phyloP scores from a whole-genome alignment of 2,113 vertebrate genomes.

The Ardeotis arabs region DNA sequence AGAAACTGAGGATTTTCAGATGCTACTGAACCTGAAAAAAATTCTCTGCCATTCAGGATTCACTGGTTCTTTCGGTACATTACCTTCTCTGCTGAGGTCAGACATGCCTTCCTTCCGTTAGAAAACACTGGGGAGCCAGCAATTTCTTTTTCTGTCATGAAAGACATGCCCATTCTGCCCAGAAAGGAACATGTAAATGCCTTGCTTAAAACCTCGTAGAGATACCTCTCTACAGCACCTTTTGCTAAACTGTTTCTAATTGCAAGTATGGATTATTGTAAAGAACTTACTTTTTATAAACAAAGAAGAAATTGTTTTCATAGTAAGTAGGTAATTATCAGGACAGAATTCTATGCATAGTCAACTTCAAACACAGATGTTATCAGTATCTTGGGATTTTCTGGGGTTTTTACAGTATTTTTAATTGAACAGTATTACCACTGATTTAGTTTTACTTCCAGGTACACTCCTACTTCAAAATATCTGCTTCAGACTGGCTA shows the following conservation, averaged over 20 bases:
- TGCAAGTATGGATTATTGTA: background rate
- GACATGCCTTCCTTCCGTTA: background rate
- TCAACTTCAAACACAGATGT: background rate
- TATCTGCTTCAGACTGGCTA: background rate
- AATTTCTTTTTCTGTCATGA: background rate
- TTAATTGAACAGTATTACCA: background rate
- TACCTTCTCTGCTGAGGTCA: background rate
- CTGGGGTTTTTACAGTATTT: background rate
- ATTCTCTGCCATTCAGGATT: background rate
- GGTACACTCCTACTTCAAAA: background rate
- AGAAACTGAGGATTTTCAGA: background rate
- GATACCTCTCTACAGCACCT: background rate
- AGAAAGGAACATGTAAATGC: background rate
- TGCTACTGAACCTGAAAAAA: background rate
- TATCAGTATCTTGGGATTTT: background rate
- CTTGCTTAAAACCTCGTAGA: background rate
- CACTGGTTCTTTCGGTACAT: background rate
- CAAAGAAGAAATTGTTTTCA: background rate
- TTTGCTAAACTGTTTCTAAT: background rate
- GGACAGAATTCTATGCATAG: background rate
- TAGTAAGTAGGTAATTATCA: background rate
- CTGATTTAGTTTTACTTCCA: background rate
- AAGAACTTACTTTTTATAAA: background rate
- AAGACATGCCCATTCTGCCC: background rate
- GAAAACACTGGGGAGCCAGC: background rate